phyloP scores from a whole-genome alignment of 2,113 vertebrate genomes.

The Oxygymnocypris stewartii region DNA sequence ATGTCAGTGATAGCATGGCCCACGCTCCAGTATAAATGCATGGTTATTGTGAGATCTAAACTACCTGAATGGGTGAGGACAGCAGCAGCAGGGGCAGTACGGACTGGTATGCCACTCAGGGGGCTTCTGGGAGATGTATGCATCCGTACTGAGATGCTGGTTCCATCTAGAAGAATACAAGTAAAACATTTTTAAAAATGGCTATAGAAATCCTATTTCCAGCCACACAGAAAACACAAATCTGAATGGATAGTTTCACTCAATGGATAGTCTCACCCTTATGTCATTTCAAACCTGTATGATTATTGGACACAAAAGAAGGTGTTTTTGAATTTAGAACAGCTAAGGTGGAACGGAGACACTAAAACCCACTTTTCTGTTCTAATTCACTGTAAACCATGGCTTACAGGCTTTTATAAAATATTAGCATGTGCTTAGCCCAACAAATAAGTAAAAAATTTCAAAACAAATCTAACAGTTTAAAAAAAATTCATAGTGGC shows the following conservation, averaged over 20 bases:
- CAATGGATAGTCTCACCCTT: no score
- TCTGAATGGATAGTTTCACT: neutral
- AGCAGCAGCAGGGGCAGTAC: slow-evolving; percentile 87
- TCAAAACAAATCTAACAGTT: no score
- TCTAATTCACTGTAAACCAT: no score
- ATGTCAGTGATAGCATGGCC: neutral
- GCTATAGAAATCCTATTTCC: neutral
- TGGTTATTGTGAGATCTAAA: neutral
- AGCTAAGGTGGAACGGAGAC: no score
- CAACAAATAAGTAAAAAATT: no score
- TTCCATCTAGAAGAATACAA: slow-evolving; percentile 73
- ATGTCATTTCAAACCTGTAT: no score
- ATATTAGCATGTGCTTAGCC: no score
- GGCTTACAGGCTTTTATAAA: no score
- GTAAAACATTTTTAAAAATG: neutral
- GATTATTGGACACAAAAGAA: no score
- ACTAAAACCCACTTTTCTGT: no score
- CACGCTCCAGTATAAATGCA: neutral
- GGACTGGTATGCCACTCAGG: slow-evolving; percentile 89
- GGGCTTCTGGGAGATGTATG: slow-evolving; percentile 84
- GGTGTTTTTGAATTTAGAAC: no score
- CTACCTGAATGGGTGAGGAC: slow-evolving; percentile 95
- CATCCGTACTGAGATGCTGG: slow-evolving; percentile 78
- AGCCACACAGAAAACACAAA: neutral
- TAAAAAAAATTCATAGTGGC: no score